These are phyloP conservation scores for Drosophila auraria DNA, from an alignment of 1,140 invertebrate genomes.

Conservation along the genomic window DNA sequence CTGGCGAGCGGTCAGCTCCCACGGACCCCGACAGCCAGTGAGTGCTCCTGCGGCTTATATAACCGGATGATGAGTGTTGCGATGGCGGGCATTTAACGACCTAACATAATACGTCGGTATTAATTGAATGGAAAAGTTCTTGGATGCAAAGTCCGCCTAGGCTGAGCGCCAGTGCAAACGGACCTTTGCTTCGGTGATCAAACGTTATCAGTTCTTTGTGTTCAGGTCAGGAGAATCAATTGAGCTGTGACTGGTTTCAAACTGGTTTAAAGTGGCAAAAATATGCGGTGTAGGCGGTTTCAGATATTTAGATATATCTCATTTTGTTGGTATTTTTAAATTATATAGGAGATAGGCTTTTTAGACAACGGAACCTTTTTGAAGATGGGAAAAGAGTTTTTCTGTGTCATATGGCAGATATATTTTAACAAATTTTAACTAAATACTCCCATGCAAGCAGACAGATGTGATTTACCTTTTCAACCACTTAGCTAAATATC, in stretches of 20 bases:
- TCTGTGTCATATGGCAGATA: not conserved
- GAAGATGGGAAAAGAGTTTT: too few species aligned
- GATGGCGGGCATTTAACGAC: not conserved
- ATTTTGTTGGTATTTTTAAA: not conserved
- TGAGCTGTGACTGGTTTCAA: conserved; percentile 18
- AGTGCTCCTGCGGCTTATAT: conserved; percentile 43
- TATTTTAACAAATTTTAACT: not conserved
- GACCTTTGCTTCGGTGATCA: conserved; percentile 32
- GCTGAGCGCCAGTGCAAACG: conserved; percentile 9
- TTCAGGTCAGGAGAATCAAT: conserved; percentile 27
- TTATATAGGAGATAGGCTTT: not conserved
- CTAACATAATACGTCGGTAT: conserved; percentile 12
- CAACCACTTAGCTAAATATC: not conserved
- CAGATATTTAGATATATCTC: not conserved
- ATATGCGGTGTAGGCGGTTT: not conserved
- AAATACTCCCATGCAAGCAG: not conserved
- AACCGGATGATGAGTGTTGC: conserved; percentile 5
- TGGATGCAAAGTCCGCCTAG: conserved; percentile 38
- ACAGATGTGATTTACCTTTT: not conserved
- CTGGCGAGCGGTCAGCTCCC: conserved; percentile 61
- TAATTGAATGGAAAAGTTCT: conserved; percentile 24
- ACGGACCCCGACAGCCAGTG: conserved; percentile 71
- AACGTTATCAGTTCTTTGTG: conserved; percentile 49
- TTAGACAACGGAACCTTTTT: not conserved
- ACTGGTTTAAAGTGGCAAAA: conserved; percentile 9